phyloP scores from a whole-genome alignment of 1,140 invertebrate species.

The Drosophila fuyamai region DNA sequence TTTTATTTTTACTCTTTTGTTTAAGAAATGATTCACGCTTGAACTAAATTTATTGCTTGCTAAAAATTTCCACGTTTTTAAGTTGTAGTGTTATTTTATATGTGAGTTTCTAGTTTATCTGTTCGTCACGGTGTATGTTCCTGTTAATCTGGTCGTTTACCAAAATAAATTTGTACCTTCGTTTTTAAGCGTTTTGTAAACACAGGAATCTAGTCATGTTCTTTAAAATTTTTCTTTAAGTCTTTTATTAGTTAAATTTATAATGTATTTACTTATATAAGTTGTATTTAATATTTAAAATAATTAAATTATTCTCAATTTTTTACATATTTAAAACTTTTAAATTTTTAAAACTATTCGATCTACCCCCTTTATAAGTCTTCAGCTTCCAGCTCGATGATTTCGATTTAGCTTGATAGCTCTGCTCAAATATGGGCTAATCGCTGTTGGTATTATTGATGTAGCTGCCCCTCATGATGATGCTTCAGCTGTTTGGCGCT shows the following conservation, averaged over 20 bases:
- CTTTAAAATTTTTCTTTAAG: no score
- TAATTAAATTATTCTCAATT: no score
- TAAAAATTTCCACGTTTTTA: not conserved
- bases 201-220: no score
- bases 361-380: constrained; percentile 10
- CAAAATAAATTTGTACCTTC: not conserved
- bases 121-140: constrained; percentile 5
- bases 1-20: not conserved
- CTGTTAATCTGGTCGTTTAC: not conserved
- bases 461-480: constrained; percentile 21
- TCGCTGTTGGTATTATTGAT: constrained; percentile 27
- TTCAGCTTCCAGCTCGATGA: constrained; percentile 19
- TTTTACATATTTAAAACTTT: not conserved
- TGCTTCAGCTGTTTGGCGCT: constrained; percentile 48
- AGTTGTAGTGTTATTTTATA: not conserved
- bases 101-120: not conserved
- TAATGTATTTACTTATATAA: not conserved
- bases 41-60: not conserved
- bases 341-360: not conserved
- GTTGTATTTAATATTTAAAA: no score
- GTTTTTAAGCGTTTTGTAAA: not conserved
- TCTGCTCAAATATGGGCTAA: constrained; percentile 56
- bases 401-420: constrained; percentile 40
- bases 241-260: no score
- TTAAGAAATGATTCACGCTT: constrained; percentile 7